A percentile compares a stretch with the other conserved stretches of the same genome.
These are phyloP conservation scores for Oxyruncus cristatus DNA, from an alignment of 2,113 vertebrate species.

Conservation along the genomic window DNA sequence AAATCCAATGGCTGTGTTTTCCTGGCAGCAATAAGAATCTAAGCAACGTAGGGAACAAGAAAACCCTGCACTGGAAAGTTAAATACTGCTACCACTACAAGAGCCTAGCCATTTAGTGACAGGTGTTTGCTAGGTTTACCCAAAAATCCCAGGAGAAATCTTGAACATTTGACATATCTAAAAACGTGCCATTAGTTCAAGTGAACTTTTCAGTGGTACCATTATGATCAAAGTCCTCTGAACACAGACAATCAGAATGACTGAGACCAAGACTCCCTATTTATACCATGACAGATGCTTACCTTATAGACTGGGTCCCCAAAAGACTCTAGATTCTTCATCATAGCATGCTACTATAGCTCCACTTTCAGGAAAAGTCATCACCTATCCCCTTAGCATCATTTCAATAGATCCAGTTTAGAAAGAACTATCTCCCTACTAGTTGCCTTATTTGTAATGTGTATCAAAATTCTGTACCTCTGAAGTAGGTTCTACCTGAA, in stretches of 20 bases:
- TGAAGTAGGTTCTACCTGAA: neutral
- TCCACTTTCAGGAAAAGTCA: neutral
- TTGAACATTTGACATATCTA: neutral
- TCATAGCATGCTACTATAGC: neutral
- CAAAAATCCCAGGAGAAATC: neutral
- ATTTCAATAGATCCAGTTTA: neutral
- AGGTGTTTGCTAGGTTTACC: neutral
- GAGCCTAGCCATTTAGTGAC: neutral
- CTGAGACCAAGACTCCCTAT: neutral
- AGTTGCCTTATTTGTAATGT: neutral
- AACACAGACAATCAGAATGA: neutral
- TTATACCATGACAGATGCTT: neutral
- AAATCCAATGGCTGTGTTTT: neutral
- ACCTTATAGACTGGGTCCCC: neutral
- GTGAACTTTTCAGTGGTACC: neutral
- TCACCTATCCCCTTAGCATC: neutral
- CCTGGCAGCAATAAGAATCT: neutral
- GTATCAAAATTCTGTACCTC: neutral
- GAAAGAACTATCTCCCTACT: neutral
- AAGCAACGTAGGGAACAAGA: neutral
- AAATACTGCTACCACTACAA: neutral
- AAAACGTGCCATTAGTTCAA: neutral
- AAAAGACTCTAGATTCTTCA: neutral
- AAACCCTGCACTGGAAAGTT: neutral
- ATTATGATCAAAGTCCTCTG: neutral